Conservation (phyloP, 92 coral and sea anemone species). For the Paramuricea clavata region DNA sequence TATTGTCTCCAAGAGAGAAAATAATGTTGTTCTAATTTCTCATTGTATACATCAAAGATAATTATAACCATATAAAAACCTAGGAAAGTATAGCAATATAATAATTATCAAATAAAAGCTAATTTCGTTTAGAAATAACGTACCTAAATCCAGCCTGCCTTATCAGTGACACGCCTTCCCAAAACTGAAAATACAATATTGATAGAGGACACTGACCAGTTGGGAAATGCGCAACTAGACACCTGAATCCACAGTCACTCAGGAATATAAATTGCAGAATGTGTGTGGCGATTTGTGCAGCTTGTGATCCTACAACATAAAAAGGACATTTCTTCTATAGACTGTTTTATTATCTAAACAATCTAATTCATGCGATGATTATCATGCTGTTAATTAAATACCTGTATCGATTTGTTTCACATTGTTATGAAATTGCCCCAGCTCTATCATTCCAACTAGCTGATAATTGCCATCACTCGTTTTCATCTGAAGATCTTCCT, state of each 20-base stretch:
- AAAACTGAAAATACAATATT: not conserved
- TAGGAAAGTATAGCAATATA: no score
- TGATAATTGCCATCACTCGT: not conserved
- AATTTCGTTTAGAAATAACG: not conserved
- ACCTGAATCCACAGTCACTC: slow-evolving; percentile 17
- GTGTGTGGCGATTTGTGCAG: slow-evolving; percentile 1
- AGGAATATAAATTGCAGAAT: slow-evolving; percentile 18
- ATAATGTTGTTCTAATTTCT: not conserved
- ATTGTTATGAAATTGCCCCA: not conserved
- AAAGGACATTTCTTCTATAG: not conserved
- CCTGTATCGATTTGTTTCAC: slow-evolving; percentile 1
- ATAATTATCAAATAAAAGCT: no score
- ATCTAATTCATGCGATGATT: no score
- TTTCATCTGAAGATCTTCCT: slow-evolving; percentile 4
- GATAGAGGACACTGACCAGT: not conserved
- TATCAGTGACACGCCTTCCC: slow-evolving; percentile 4
- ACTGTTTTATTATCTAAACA: not conserved
- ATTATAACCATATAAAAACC: no score
- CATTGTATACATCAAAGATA: no score
- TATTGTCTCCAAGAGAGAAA: not conserved
- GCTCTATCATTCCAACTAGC: not conserved
- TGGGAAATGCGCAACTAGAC: slow-evolving; percentile 20
- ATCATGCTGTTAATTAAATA: not conserved
- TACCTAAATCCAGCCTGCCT: slow-evolving; percentile 16
- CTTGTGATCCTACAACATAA: slow-evolving; percentile 10